Evolutionary conservation across 2,797 vertebrate species (phyloP), one percentile per base, ranked within the genome.

Genomic region (Sibirionetta formosa): DNA sequence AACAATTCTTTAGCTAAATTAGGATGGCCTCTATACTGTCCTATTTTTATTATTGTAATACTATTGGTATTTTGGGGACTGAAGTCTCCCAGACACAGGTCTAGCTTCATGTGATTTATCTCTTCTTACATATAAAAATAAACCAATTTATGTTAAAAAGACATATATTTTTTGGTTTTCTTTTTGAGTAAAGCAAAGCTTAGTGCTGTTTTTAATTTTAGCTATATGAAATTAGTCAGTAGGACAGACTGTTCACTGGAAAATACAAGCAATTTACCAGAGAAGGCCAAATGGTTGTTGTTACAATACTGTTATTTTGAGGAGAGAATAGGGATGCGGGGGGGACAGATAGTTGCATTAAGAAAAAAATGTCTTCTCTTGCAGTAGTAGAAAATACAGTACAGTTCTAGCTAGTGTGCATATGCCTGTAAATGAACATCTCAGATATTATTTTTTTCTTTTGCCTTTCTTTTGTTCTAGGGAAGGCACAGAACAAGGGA

Each of bases 1-100:
- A 78, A 84, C 71, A 96, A 86, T 91, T 36, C 64, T 92, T 84
- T 2, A 92, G 71, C 87, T 94, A 92, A 91, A 92, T 60, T 91
- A 42, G 71, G 78, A 85, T 96, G 84, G 71, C 71, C 68, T 87
- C 76, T 92, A 53, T 72, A 73, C 81, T 33, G 20, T 68, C 31
- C 51, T 93, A 6, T 81, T 92, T 91, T 88, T 88, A 54, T 87
- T 61, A 38, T 48, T 71, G 57, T 71, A 73, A 75, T 77, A 31
- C 44, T 65, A 20, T 27, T 73, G 50, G 27, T 94, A 80, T 94
- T 97, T 90, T 71, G 26, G 20, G 26, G 36, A 50, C 33, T 51
- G 50, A 75, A 86, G 38, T 81, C 18, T 89, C 57, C 17, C 36
- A 82, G 60, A 82, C 18, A 56, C 10, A 26, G 53, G 19, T 29